Conservation (phyloP, 2,888 invertebrate species). For the Halocaridina rubra region DNA sequence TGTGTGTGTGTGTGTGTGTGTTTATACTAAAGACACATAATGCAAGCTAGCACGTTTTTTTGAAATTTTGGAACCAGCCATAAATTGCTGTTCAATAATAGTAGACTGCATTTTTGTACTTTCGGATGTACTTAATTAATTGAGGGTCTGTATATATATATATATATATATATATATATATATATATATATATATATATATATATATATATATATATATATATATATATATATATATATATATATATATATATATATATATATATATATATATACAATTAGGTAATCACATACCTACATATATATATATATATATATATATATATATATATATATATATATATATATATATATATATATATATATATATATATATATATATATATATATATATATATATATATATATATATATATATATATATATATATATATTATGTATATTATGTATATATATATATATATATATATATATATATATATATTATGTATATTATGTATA, state of each 20-base stretch:
- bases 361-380: not conserved
- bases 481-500: not conserved
- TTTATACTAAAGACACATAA: too few species aligned
- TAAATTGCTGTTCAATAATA: too few species aligned
- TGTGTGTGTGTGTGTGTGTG: too few species aligned
- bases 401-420: conserved; percentile 4
- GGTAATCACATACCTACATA: not conserved
- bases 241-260: not conserved
- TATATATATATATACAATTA: not conserved
- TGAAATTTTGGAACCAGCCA: too few species aligned
- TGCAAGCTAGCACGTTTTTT: too few species aligned
- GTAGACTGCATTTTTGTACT: too few species aligned
- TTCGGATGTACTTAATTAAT: not conserved
- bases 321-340: conserved; percentile 1
- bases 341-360: conserved; percentile 1
- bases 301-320: not conserved
- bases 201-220: conserved; percentile 1
- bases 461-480: too few species aligned
- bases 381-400: conserved; percentile 8
- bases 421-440: conserved; percentile 5
- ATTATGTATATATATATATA: not conserved
- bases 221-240: not conserved
- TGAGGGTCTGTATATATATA: not conserved
- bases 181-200: not conserved
- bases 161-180: conserved; percentile 8